Conservation (phyloP, 2,888 invertebrate genomes). For the Julus scandinavius region DNA sequence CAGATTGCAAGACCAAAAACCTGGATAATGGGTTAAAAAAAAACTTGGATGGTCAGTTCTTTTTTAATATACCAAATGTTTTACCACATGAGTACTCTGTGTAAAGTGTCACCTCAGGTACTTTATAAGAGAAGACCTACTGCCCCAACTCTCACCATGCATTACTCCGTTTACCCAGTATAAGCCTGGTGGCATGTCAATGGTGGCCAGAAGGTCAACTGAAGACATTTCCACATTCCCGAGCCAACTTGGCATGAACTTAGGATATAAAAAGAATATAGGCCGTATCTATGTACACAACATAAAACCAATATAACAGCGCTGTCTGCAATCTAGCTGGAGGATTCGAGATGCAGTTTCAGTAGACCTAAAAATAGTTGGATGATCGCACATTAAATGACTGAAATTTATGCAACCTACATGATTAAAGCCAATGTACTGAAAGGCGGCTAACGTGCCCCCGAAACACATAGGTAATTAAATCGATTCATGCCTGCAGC, state of each 20-base stretch:
- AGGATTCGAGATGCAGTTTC: background rate
- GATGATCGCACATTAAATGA: background rate
- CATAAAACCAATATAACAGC: background rate
- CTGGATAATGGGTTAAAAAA: background rate
- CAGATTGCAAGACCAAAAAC: background rate
- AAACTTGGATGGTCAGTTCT: too few species aligned
- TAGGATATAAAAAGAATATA: conserved; percentile 30
- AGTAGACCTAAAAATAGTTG: background rate
- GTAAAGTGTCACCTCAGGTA: background rate
- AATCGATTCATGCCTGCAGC: background rate
- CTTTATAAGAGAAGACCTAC: background rate
- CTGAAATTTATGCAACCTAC: background rate
- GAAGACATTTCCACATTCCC: conserved; percentile 37
- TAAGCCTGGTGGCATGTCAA: background rate
- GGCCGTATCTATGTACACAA: background rate
- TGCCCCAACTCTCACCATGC: background rate
- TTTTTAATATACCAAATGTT: background rate
- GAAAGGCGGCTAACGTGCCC: background rate
- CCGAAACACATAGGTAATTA: background rate
- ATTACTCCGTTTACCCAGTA: background rate
- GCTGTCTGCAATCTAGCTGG: background rate
- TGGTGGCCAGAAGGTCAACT: conserved; percentile 40
- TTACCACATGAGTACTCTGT: background rate
- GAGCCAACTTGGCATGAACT: conserved; percentile 29
- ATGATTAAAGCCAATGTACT: background rate